phyloP scores from a whole-genome alignment of 2,797 vertebrate species.

The Iguana delicatissima region DNA sequence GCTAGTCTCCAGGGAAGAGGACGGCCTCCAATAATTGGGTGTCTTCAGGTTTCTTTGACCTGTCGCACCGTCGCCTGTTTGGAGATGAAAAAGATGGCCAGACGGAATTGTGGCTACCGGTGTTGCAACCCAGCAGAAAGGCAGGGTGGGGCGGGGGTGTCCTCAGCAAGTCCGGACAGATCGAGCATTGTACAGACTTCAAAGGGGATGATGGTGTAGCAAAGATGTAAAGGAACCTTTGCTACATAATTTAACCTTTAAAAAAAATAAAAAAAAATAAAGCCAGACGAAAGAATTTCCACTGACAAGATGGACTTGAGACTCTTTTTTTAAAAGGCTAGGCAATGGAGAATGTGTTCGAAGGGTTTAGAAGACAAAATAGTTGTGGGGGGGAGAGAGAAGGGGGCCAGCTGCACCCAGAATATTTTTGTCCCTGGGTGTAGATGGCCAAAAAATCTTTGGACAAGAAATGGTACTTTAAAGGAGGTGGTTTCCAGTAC shows the following conservation, averaged over 20 bases:
- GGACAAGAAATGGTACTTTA: not conserved
- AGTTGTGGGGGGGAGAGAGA: not conserved
- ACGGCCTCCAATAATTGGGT: not conserved
- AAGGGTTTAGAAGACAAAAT: not conserved
- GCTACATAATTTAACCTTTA: constrained; percentile 50
- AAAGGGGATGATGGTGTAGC: constrained; percentile 51
- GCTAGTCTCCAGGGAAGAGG: not conserved
- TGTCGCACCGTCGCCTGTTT: not conserved
- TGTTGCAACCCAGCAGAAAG: not conserved
- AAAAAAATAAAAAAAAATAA: not conserved
- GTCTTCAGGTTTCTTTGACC: constrained; percentile 35
- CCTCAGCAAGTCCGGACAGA: constrained; percentile 61
- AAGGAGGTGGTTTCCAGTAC: not conserved
- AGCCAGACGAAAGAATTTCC: constrained; percentile 26
- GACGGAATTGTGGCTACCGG: constrained; percentile 19
- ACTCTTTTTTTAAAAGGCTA: not conserved
- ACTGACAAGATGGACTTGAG: not conserved
- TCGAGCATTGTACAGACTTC: constrained; percentile 58
- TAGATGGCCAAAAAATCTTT: not conserved
- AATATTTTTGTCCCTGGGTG: not conserved
- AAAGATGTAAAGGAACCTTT: constrained; percentile 46
- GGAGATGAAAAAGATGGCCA: constrained; percentile 30
- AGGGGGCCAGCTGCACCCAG: not conserved
- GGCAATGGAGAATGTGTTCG: not conserved
- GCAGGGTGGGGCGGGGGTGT: not conserved